Conservation (phyloP, 2,888 invertebrate species). For the Physocephala rufipes region DNA sequence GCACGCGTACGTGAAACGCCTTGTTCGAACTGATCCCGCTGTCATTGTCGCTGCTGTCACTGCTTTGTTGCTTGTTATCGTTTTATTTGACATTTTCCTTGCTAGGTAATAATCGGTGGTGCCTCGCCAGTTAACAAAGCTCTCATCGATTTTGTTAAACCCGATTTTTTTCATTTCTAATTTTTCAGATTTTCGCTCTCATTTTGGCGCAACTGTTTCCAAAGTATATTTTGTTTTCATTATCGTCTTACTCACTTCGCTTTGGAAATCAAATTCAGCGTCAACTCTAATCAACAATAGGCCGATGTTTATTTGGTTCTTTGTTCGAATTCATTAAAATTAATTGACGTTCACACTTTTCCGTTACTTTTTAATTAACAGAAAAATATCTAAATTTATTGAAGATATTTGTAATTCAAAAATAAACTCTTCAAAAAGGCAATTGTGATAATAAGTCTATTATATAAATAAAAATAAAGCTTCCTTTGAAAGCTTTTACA, state of each 20-base stretch:
- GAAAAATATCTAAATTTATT: no score
- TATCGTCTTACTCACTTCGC: no score
- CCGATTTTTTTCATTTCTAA: not conserved
- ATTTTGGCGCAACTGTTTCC: not conserved
- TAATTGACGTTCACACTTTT: conserved; percentile 14
- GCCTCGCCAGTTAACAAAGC: no score
- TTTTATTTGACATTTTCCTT: not conserved
- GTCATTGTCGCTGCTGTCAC: not conserved
- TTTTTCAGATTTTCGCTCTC: not conserved
- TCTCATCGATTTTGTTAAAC: conserved; percentile 10
- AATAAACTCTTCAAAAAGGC: not conserved
- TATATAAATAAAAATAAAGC: not conserved
- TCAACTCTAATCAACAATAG: not conserved
- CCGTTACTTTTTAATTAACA: no score
- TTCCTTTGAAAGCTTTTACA: not conserved
- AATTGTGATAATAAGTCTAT: conserved; percentile 20
- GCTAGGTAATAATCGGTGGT: not conserved
- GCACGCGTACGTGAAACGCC: conserved; percentile 40
- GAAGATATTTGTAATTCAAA: no score
- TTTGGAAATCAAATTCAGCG: conserved; percentile 22
- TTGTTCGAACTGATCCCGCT: not conserved
- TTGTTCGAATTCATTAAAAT: conserved; percentile 27
- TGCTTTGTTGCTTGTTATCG: not conserved
- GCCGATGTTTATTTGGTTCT: conserved; percentile 2
- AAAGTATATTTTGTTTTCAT: not conserved